These are phyloP conservation scores for Dryobates pubescens DNA, from an alignment of 2,797 vertebrate species.

Conservation along the genomic window DNA sequence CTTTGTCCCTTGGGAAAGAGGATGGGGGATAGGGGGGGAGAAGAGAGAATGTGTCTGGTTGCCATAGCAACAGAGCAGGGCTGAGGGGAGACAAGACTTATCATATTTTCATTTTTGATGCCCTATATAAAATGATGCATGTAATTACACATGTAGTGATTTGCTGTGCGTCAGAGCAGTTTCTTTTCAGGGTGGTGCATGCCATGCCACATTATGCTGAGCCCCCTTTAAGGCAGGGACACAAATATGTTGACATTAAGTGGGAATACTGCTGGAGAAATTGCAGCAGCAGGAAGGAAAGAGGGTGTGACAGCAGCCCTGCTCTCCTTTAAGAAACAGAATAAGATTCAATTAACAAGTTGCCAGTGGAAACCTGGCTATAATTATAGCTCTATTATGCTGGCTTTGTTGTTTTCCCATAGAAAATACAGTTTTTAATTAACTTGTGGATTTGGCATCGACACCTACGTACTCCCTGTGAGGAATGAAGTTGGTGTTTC, in stretches of 20 bases:
- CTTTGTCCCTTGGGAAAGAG: slow-evolving; percentile 70
- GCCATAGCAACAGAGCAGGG: slow-evolving; percentile 66
- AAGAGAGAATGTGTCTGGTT: slow-evolving; percentile 61
- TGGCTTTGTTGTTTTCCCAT: slow-evolving; percentile 42
- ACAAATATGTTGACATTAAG: slow-evolving; percentile 1
- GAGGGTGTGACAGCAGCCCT: slow-evolving; percentile 43
- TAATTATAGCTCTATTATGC: slow-evolving; percentile 68
- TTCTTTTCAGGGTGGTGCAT: slow-evolving; percentile 9
- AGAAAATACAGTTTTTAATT: slow-evolving; percentile 69
- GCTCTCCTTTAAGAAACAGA: slow-evolving; percentile 44
- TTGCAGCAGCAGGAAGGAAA: slow-evolving; percentile 11
- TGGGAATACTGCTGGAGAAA: slow-evolving; percentile 24
- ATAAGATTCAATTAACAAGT: slow-evolving; percentile 68
- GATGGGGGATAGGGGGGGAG: too few species aligned
- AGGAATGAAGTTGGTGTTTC: background rate
- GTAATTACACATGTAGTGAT: slow-evolving; percentile 63
- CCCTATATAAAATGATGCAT: slow-evolving; percentile 53
- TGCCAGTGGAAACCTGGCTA: slow-evolving; percentile 64
- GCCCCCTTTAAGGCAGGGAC: slow-evolving; percentile 1
- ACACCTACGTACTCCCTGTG: background rate
- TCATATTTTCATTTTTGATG: slow-evolving; percentile 67
- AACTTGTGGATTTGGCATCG: slow-evolving; percentile 51
- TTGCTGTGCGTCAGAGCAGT: background rate
- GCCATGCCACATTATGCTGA: background rate
- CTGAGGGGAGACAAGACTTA: slow-evolving; percentile 53